phyloP scores from a whole-genome alignment of 2,797 vertebrate species.

The Leptodactylus fallax region DNA sequence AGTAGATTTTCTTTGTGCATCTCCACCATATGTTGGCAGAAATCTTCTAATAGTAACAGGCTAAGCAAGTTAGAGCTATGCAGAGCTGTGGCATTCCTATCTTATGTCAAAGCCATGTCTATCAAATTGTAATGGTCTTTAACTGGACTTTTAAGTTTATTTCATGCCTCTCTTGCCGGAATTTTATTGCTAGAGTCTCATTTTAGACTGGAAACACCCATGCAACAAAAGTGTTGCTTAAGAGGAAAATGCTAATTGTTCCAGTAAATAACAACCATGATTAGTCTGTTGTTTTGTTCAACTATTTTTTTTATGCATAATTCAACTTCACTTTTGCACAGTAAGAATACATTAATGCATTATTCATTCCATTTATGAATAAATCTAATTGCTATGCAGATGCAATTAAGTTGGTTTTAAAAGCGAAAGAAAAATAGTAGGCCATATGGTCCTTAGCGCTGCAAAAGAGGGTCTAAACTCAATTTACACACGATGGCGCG shows the following conservation, averaged over 20 bases:
- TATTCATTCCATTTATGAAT: constrained; percentile 70
- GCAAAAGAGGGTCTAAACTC: constrained; percentile 68
- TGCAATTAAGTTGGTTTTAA: constrained; percentile 74
- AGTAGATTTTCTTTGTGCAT: no score
- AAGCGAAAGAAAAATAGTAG: constrained; percentile 72
- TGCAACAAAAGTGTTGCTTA: constrained; percentile 22
- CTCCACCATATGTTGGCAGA: no score
- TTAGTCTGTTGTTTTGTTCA: constrained; percentile 62
- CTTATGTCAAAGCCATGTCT: neutral
- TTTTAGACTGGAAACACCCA: constrained; percentile 9
- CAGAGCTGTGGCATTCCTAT: neutral
- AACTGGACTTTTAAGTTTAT: neutral
- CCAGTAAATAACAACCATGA: constrained; percentile 61
- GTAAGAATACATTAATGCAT: constrained; percentile 67
- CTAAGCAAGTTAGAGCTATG: neutral
- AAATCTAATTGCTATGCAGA: constrained; percentile 73
- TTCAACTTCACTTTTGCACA: constrained; percentile 64
- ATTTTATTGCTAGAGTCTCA: neutral
- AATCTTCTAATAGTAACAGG: no score
- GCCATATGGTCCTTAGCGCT: constrained; percentile 73
- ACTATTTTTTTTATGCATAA: constrained; percentile 62
- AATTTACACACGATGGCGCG: constrained; percentile 68
- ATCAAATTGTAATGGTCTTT: neutral
- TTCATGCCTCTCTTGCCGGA: neutral
- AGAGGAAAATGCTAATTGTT: constrained; percentile 50